These are phyloP conservation scores for Lydus trimaculatus DNA, from an alignment of 2,888 invertebrate genomes.

Conservation along the genomic window DNA sequence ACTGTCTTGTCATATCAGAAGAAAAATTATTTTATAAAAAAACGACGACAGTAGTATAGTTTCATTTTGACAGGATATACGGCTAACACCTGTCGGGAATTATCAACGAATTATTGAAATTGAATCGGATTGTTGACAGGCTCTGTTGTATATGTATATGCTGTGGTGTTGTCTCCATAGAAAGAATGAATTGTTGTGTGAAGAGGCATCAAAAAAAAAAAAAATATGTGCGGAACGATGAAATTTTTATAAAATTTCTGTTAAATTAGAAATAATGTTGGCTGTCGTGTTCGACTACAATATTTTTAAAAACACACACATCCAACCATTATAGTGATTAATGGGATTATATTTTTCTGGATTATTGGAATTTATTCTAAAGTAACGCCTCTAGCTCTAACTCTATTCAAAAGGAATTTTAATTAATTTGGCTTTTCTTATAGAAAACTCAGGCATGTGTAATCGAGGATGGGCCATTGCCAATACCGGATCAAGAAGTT, in stretches of 20 bases:
- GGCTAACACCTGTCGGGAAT: background rate
- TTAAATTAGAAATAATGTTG: slow-evolving; percentile 33
- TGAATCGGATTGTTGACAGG: background rate
- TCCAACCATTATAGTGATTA: background rate
- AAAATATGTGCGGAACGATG: background rate
- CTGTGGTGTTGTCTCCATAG: too few relatives aligned
- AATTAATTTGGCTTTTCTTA: background rate
- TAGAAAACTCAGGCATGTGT: too few relatives aligned
- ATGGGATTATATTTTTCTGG: background rate
- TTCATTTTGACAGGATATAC: background rate
- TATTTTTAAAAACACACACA: slow-evolving; percentile 26
- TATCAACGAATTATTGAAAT: background rate
- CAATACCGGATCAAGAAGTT: too few relatives aligned
- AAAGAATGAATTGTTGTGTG: background rate
- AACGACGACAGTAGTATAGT: background rate
- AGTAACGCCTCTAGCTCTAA: background rate
- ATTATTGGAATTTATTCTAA: slow-evolving; percentile 2
- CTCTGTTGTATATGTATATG: too few relatives aligned
- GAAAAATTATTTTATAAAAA: background rate
- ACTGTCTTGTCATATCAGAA: background rate
- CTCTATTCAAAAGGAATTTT: background rate
- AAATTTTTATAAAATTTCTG: background rate
- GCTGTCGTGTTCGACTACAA: slow-evolving; percentile 28
- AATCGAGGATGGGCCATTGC: too few relatives aligned
- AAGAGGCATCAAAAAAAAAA: too few relatives aligned